These are phyloP conservation scores for Diadema setosum DNA, from an alignment of 35 echinoderm and acorn worm genomes.

Conservation along the genomic window DNA sequence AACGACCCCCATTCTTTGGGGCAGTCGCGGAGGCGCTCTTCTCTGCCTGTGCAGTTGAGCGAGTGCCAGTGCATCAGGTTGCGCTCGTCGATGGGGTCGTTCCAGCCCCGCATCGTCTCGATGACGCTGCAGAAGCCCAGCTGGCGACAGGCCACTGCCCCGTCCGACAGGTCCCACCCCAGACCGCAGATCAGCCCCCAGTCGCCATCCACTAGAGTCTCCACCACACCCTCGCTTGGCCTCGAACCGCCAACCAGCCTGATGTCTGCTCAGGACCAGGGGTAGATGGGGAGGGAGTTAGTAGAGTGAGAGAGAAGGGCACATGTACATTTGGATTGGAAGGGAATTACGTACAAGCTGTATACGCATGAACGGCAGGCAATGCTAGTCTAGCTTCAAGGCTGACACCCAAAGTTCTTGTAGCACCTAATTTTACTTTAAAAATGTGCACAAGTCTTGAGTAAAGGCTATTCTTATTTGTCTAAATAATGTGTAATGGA, in stretches of 20 bases:
- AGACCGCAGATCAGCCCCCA: constrained; percentile 79
- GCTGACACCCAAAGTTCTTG: too few relatives aligned
- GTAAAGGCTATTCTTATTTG: too few relatives aligned
- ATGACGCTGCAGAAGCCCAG: constrained; percentile 47
- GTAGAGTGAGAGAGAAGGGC: too few relatives aligned
- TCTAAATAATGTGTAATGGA: too few relatives aligned
- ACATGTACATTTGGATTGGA: too few relatives aligned
- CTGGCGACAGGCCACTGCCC: constrained; percentile 74
- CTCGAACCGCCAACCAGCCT: constrained; percentile 46
- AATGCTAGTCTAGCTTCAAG: too few relatives aligned
- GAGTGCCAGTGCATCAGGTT: constrained; percentile 64
- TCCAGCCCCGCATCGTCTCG: constrained; percentile 12
- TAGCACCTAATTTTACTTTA: too few relatives aligned
- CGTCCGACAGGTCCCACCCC: constrained; percentile 58
- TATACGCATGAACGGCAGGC: too few relatives aligned
- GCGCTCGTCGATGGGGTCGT: not conserved
- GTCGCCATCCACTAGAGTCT: constrained; percentile 39
- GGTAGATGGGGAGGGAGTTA: too few relatives aligned
- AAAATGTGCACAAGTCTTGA: too few relatives aligned
- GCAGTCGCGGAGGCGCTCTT: constrained; percentile 57
- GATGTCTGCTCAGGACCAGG: constrained; percentile 43
- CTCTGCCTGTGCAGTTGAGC: constrained; percentile 72
- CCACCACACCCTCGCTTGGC: constrained; percentile 44
- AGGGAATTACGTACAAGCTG: too few relatives aligned
- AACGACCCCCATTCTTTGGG: constrained; percentile 23